Conservation (phyloP, 2,888 invertebrate genomes). For the Zygothrica quintamaculata region DNA sequence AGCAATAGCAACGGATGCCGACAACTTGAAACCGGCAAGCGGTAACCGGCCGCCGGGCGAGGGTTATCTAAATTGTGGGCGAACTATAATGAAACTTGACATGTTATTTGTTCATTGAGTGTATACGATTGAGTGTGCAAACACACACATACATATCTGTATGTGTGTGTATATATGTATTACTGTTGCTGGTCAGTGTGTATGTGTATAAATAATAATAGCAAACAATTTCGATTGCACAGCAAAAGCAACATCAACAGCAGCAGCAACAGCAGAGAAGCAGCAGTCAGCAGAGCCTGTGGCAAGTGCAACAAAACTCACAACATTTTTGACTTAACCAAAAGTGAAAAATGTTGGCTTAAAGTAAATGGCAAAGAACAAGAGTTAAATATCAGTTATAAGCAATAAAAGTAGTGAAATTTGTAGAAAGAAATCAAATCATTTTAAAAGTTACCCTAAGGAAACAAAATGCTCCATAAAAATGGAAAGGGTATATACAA, state of each 20-base stretch:
- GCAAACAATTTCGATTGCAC: slow-evolving; percentile 23
- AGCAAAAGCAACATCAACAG: too few species aligned
- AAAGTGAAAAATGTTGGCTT: slow-evolving; percentile 5
- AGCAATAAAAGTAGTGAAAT: too few species aligned
- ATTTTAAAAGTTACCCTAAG: too few species aligned
- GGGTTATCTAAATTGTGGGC: slow-evolving; percentile 64
- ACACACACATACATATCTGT: slow-evolving; percentile 2
- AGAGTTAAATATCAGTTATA: too few species aligned
- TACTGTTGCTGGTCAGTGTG: slow-evolving; percentile 27
- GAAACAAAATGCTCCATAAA: too few species aligned
- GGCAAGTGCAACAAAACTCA: slow-evolving; percentile 1
- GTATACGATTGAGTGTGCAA: slow-evolving; percentile 37
- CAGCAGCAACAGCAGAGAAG: too few species aligned
- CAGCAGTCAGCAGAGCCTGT: too few species aligned
- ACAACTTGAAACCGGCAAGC: slow-evolving; percentile 17
- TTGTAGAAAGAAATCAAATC: too few species aligned
- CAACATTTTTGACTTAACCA: not conserved
- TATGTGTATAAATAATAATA: slow-evolving; percentile 58
- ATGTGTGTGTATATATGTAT: slow-evolving; percentile 14
- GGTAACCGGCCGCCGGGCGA: slow-evolving; percentile 27
- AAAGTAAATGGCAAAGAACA: too few species aligned
- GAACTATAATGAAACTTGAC: slow-evolving; percentile 80
- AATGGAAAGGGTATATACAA: too few species aligned
- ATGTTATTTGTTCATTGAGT: slow-evolving; percentile 81
- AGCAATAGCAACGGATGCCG: slow-evolving; percentile 24